Conservation (phyloP, 1,140 invertebrate species). For the Aphelenchoides besseyi region DNA sequence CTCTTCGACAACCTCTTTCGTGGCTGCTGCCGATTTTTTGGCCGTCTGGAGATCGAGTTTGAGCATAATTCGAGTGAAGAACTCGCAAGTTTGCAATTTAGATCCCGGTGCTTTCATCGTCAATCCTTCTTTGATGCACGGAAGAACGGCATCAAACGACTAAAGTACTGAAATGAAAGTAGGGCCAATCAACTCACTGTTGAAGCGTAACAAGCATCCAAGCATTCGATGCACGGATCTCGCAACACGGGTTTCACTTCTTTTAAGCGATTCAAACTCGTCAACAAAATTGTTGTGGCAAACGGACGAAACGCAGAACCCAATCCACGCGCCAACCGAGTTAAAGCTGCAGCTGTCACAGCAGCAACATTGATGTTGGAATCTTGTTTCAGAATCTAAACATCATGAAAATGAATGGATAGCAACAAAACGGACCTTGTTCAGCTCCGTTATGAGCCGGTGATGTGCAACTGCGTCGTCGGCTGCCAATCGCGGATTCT, state of each 20-base stretch:
- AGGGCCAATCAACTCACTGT: constrained; percentile 28
- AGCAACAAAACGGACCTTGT: constrained; percentile 72
- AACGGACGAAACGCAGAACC: constrained; percentile 83
- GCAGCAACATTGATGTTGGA: constrained; percentile 89
- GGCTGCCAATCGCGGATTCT: constrained; percentile 68
- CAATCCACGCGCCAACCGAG: constrained; percentile 78
- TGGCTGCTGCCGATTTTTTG: constrained; percentile 70
- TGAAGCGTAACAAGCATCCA: constrained; percentile 69
- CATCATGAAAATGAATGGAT: constrained; percentile 18
- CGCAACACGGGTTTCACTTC: constrained; percentile 86
- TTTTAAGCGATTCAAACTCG: constrained; percentile 89
- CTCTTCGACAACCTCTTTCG: constrained; percentile 72
- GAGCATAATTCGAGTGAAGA: constrained; percentile 23
- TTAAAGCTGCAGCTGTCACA: constrained; percentile 78
- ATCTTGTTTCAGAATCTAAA: constrained; percentile 71
- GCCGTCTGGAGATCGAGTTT: constrained; percentile 47
- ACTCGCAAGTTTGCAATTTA: constrained; percentile 28
- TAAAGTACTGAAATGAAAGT: constrained; percentile 63
- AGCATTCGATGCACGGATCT: constrained; percentile 71
- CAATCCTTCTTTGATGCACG: constrained; percentile 84
- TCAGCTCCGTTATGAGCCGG: constrained; percentile 76
- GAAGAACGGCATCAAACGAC: constrained; percentile 76
- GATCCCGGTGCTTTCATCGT: constrained; percentile 74
- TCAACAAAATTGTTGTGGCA: constrained; percentile 71
- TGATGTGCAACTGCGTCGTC: constrained; percentile 71